Evolutionary conservation across 92 coral and sea anemone species (phyloP).

Genomic region (Desmophyllum pertusum): DNA sequence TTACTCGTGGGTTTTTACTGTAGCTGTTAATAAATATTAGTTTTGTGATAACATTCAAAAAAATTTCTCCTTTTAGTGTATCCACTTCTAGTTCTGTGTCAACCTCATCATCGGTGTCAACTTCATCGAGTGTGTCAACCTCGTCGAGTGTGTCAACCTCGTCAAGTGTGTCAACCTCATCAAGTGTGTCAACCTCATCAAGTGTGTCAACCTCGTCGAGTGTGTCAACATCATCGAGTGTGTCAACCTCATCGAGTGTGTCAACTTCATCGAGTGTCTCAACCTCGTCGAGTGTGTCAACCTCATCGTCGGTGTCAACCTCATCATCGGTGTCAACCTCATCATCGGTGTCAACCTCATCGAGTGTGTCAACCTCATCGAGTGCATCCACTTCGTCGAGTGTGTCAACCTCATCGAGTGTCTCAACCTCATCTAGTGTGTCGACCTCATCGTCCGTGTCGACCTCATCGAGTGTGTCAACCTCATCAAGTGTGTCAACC

Average conservation of each 20-base stretch:
- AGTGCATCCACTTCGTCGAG: not conserved
- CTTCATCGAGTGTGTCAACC: slow-evolving; percentile 12
- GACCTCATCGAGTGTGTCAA: slow-evolving; percentile 30
- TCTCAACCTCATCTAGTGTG: too few species aligned
- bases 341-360: not conserved
- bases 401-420: not conserved
- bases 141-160: too few species aligned
- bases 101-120: too few species aligned
- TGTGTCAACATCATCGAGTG: too few species aligned
- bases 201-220: too few species aligned
- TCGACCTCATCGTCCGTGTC: too few species aligned
- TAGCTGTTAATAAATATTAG: too few species aligned
- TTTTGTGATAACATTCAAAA: not conserved
- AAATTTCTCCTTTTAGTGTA: not conserved
- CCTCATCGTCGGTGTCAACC: too few species aligned
- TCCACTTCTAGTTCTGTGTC: slow-evolving; percentile 27
- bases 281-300: too few species aligned
- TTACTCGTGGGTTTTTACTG: too few species aligned
- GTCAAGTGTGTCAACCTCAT: too few species aligned
- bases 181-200: too few species aligned
- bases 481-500: not conserved
- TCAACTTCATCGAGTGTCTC: not conserved
- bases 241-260: not conserved
- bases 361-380: slow-evolving; percentile 35
- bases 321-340: not conserved